phyloP scores from a whole-genome alignment of 2,888 invertebrate species.

The Eustalomyia histrio region DNA sequence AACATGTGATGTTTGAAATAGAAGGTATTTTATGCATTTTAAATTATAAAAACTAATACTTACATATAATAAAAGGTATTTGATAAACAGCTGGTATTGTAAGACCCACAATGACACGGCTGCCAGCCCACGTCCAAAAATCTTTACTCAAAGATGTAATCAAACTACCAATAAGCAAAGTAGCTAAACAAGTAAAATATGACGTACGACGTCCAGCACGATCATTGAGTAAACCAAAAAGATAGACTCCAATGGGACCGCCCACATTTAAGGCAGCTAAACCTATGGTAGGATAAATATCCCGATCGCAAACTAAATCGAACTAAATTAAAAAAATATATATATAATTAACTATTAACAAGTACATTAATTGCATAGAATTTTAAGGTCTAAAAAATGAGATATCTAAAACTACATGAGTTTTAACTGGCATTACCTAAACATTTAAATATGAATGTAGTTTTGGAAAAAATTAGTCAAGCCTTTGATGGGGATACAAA shows the following conservation, averaged over 20 bases:
- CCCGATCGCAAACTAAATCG: constrained; percentile 91
- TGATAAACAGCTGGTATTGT: constrained; percentile 96
- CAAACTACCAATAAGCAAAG: constrained; percentile 89
- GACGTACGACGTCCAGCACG: constrained; percentile 91
- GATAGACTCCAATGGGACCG: constrained; percentile 93
- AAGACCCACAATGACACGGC: constrained; percentile 90
- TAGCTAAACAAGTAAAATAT: constrained; percentile 91
- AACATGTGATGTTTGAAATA: too few relatives aligned
- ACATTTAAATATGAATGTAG: constrained; percentile 32
- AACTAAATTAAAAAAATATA: constrained; percentile 83
- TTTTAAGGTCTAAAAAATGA: neutral
- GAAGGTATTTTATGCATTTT: neutral
- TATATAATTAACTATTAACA: neutral
- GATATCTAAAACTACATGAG: constrained; percentile 24
- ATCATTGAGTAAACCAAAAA: constrained; percentile 92
- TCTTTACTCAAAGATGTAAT: constrained; percentile 88
- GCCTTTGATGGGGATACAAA: neutral
- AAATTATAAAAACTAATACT: constrained; percentile 76
- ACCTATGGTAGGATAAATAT: constrained; percentile 92
- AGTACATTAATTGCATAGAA: too few relatives aligned
- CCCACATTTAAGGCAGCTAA: constrained; percentile 92
- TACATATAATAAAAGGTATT: constrained; percentile 96
- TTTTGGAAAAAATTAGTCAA: constrained; percentile 4
- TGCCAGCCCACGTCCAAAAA: constrained; percentile 91
- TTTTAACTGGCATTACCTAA: constrained; percentile 57